Percentiles rank a stretch among this genome's conserved stretches.
phyloP scores from a whole-genome alignment of 2,797 vertebrate genomes.

The Lerista edwardsae region DNA sequence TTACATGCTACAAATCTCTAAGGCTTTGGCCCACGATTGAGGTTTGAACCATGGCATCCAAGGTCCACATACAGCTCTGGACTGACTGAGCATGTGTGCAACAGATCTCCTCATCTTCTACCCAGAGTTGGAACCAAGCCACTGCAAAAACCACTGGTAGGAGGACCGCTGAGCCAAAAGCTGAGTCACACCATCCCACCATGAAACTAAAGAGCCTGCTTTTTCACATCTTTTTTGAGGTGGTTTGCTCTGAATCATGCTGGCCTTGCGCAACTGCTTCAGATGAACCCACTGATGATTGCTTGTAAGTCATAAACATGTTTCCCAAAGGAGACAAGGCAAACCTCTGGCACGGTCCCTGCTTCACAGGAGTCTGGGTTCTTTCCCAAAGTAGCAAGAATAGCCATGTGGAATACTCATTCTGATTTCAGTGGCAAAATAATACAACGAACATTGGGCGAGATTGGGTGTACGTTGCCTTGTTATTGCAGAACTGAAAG shows the following conservation, averaged over 20 bases:
- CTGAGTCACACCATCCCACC: constrained; percentile 49
- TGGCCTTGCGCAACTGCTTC: constrained; percentile 25
- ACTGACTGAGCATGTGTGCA: background rate
- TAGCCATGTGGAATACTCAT: background rate
- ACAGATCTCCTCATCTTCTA: constrained; percentile 29
- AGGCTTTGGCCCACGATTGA: background rate
- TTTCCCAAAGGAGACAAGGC: constrained; percentile 30
- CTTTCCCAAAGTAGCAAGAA: background rate
- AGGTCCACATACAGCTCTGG: background rate
- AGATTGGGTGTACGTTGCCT: too few relatives aligned
- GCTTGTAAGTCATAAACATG: constrained; percentile 16
- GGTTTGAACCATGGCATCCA: background rate
- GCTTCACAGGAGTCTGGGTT: background rate
- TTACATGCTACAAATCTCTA: too few relatives aligned
- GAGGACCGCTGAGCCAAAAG: constrained; percentile 47
- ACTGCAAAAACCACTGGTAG: constrained; percentile 57
- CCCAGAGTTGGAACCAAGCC: constrained; percentile 54
- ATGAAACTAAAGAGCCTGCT: constrained; percentile 55
- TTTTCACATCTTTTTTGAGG: constrained; percentile 56
- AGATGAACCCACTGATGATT: constrained; percentile 11
- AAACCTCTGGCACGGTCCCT: constrained; percentile 4
- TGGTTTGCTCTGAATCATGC: constrained; percentile 47
- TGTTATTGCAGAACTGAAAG: too few relatives aligned
- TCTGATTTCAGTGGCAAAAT: background rate
- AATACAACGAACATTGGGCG: too few relatives aligned